Conservation (phyloP, 2,888 invertebrate species). For the Clepsis dumicolana region DNA sequence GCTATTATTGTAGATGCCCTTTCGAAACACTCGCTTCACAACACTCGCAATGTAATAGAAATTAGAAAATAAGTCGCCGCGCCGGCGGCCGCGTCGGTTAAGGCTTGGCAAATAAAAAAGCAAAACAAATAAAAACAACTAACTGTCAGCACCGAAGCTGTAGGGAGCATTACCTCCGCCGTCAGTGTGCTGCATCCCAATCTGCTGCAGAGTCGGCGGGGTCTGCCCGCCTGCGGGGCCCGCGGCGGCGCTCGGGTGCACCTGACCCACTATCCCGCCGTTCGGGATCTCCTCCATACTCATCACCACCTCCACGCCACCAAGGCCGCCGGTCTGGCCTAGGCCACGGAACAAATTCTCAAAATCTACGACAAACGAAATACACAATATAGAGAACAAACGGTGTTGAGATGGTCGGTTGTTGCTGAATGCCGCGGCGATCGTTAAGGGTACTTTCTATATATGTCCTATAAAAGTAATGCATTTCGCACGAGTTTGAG, state of each 20-base stretch:
- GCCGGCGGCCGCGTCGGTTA: neutral
- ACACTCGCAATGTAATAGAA: too few species aligned
- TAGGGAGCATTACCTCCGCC: constrained; percentile 38
- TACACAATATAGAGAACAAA: neutral
- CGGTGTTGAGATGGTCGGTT: neutral
- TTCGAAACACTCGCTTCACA: too few species aligned
- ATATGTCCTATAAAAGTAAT: too few species aligned
- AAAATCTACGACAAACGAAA: constrained; percentile 61
- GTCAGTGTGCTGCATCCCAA: constrained; percentile 21
- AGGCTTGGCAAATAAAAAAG: neutral
- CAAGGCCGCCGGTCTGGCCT: constrained; percentile 57
- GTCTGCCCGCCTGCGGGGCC: constrained; percentile 19
- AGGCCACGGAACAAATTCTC: constrained; percentile 67
- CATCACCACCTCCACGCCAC: constrained; percentile 71
- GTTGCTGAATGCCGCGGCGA: neutral
- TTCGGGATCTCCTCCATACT: constrained; percentile 71
- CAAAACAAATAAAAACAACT: constrained; percentile 41
- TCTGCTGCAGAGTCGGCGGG: constrained; percentile 1
- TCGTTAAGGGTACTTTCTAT: neutral
- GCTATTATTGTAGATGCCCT: too few species aligned
- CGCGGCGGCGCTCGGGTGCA: constrained; percentile 37
- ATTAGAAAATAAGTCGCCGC: too few species aligned
- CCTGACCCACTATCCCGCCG: constrained; percentile 48
- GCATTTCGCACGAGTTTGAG: too few species aligned
- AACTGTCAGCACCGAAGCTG: constrained; percentile 49